These are phyloP conservation scores for Grammomys dolichurus DNA, from an alignment of 2,113 vertebrate genomes.

Conservation along the genomic window DNA sequence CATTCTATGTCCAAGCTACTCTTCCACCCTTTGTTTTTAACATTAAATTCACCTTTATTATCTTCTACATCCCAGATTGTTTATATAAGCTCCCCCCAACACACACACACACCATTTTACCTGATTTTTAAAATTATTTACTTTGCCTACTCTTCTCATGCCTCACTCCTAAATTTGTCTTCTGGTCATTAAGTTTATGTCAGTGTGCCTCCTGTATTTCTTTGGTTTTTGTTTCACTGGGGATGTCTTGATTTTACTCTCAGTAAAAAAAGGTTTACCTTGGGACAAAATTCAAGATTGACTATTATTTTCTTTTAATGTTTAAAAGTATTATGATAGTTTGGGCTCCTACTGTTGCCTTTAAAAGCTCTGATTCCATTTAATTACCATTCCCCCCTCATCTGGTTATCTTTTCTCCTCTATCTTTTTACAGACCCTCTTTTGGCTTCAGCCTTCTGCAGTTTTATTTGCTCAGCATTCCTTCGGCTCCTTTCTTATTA, in stretches of 20 bases:
- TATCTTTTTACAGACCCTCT: neutral
- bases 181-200: neutral
- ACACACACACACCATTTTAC: neutral
- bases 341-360: neutral
- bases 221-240: constrained; percentile 25
- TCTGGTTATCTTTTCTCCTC: neutral
- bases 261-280: neutral
- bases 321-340: neutral
- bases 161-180: neutral
- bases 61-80: neutral
- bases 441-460: neutral
- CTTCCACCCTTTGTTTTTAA: neutral
- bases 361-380: neutral
- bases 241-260: neutral
- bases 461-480: neutral
- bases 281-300: neutral
- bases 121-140: neutral
- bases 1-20: neutral
- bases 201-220: too few relatives aligned
- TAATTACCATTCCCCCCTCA: neutral
- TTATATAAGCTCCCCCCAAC: neutral
- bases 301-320: constrained; percentile 10
- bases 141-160: neutral
- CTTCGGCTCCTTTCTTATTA: neutral
- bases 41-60: neutral